Evolutionary conservation across 2,113 vertebrate species (phyloP), one percentile per base, ranked within the genome.

Genomic region (Cygnus atratus): DNA sequence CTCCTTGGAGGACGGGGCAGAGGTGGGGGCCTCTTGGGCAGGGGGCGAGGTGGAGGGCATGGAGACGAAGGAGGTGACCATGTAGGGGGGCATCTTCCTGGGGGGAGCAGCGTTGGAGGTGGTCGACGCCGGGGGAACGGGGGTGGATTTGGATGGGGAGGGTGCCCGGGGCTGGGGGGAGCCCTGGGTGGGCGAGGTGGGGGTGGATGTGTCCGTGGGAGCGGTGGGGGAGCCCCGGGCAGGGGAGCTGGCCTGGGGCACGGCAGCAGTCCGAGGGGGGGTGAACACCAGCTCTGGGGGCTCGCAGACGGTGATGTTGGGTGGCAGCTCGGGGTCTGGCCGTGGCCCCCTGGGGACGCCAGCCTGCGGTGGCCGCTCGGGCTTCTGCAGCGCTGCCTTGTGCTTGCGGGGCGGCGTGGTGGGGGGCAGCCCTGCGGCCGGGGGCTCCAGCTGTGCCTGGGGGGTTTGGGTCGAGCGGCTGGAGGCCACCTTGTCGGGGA

Each of bases 21-120:
- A 79, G 15, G 59, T 2, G 14, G 94, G 58, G 89, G 95, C 94
- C 88, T 95, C 97, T n/a, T 84, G 96, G 0, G 41, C 65, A 35
- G 97, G 84, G 65, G 96, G 75, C 1, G 95, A 91, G 8, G 83
- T n/a, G 2, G 96, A 91, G 26, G 98, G 98, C 91, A 96, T 97
- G 20, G 98, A 98, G 78, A 98, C 95, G 2, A 98, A 98, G 73
- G 98, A 98, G 15, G 98, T 98, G 87, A 98, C 98, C 97, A 98
- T 94, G 67, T 97, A 95, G 39, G 96, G 75, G 41, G 96, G 85
- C 94, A 96, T 96, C 55, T 96, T 97, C 55, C 93, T 50, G 3
- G 87, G 14, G 14, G 98, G 91, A 7, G 92, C 84, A 5, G 96
- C 77, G 5, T 83, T 95, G 61, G 84, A 62, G 1, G 71, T 18